Conservation (phyloP, 2,888 invertebrate genomes). For the Ischnus inquisitorius region DNA sequence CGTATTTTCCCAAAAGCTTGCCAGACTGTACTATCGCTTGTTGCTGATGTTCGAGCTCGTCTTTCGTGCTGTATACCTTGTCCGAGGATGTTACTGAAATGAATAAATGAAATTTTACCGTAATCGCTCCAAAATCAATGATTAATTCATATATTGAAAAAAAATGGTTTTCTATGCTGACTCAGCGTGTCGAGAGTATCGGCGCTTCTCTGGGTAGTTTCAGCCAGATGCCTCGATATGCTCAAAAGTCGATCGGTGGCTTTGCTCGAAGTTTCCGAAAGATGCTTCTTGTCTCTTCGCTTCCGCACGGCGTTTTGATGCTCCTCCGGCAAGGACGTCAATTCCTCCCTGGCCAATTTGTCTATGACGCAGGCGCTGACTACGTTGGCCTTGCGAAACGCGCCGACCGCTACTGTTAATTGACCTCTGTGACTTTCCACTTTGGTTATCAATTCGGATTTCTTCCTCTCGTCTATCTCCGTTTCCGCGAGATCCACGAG, state of each 20-base stretch:
- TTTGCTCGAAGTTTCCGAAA: constrained; percentile 90
- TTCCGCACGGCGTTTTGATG: constrained; percentile 89
- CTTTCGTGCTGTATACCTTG: constrained; percentile 89
- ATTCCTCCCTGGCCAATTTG: constrained; percentile 90
- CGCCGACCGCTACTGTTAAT: constrained; percentile 90
- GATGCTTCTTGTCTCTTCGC: constrained; percentile 89
- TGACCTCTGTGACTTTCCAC: constrained; percentile 90
- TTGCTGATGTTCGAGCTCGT: constrained; percentile 94
- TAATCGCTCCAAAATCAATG: not conserved
- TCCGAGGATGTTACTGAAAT: constrained; percentile 86
- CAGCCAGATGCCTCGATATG: constrained; percentile 94
- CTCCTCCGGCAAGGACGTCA: constrained; percentile 87
- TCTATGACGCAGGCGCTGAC: constrained; percentile 92
- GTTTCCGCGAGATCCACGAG: constrained; percentile 88
- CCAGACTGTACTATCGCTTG: constrained; percentile 95
- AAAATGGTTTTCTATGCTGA: constrained; percentile 74
- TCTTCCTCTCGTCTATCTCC: constrained; percentile 87
- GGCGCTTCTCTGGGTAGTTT: constrained; percentile 95
- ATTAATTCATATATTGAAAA: not conserved
- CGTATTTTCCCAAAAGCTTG: constrained; percentile 97
- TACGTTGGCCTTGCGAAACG: constrained; percentile 93
- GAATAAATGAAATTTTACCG: not conserved
- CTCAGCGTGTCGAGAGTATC: constrained; percentile 93
- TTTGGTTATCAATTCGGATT: constrained; percentile 88
- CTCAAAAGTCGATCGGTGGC: constrained; percentile 95